Evolutionary conservation across 2,888 invertebrate species (phyloP).

Genomic region (Tinea pellionella): DNA sequence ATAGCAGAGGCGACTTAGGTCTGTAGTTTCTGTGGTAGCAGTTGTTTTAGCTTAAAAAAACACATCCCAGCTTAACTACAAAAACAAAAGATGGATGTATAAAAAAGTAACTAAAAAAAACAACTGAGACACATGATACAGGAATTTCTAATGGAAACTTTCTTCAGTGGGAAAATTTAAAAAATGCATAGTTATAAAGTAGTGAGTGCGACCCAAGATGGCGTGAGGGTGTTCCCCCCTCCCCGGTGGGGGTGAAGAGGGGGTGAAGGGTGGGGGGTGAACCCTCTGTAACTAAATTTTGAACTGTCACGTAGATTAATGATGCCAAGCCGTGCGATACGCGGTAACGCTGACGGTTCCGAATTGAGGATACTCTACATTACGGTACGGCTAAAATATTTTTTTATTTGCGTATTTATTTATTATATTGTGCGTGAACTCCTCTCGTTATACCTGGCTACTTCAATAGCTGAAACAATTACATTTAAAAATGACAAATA

Average conservation of each 20-base stretch:
- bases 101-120: too few relatives aligned
- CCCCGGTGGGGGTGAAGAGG: conserved; percentile 20
- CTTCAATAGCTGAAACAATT: too few relatives aligned
- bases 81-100: too few relatives aligned
- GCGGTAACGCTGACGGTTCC: conserved; percentile 53
- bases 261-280: conserved; percentile 27
- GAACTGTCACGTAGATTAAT: conserved; percentile 72
- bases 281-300: conserved; percentile 70
- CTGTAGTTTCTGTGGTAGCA: too few relatives aligned
- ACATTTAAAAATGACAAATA: too few relatives aligned
- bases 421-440: too few relatives aligned
- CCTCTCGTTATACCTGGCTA: too few relatives aligned
- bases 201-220: conserved; percentile 17
- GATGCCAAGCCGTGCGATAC: conserved; percentile 69
- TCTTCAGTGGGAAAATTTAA: neutral
- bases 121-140: too few relatives aligned
- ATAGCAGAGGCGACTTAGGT: too few relatives aligned
- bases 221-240: conserved; percentile 23
- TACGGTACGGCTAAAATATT: neutral
- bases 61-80: too few relatives aligned
- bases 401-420: neutral
- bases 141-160: neutral
- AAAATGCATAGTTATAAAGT: conserved; percentile 13
- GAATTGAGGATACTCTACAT: conserved; percentile 24
- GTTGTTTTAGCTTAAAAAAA: too few relatives aligned